These are phyloP conservation scores for Criorhina ranunculi DNA, from an alignment of 2,888 invertebrate genomes.

Conservation along the genomic window DNA sequence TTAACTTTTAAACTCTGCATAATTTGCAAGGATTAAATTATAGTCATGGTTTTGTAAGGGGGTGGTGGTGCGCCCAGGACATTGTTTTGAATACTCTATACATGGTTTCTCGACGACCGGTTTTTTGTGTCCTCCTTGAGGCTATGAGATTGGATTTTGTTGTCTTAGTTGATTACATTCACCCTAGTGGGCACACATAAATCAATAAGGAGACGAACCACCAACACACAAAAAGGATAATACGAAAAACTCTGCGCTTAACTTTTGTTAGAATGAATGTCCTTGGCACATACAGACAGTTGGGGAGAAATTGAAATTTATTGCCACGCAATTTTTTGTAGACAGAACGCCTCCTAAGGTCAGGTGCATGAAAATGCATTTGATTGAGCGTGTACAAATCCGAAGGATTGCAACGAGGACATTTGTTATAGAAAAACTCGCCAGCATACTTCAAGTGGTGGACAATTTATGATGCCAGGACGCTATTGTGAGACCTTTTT, in stretches of 20 bases:
- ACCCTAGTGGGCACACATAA: constrained; percentile 67
- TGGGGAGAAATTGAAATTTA: constrained; percentile 58
- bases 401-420: constrained; percentile 28
- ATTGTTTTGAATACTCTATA: constrained; percentile 69
- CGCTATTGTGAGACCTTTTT: constrained; percentile 34
- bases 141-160: constrained; percentile 73
- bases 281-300: constrained; percentile 32
- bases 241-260: constrained; percentile 19
- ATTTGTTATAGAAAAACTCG: constrained; percentile 25
- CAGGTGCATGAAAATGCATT: constrained; percentile 67
- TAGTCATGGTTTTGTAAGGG: constrained; percentile 70
- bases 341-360: constrained; percentile 56
- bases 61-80: constrained; percentile 67
- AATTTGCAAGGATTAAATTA: constrained; percentile 77
- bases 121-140: constrained; percentile 54
- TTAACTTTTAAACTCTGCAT: constrained; percentile 77
- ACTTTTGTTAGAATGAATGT: constrained; percentile 54
- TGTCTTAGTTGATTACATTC: constrained; percentile 75
- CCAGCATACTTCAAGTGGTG: constrained; percentile 2
- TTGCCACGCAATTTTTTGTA: constrained; percentile 45
- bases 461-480: constrained; percentile 64
- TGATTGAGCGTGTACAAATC: constrained; percentile 21
- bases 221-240: constrained; percentile 21
- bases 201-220: constrained; percentile 70
- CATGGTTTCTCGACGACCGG: neutral